Base-by-base conservation (phyloP, 2,113 vertebrate genomes). In the Gnathonemus longibarbis region DNA sequence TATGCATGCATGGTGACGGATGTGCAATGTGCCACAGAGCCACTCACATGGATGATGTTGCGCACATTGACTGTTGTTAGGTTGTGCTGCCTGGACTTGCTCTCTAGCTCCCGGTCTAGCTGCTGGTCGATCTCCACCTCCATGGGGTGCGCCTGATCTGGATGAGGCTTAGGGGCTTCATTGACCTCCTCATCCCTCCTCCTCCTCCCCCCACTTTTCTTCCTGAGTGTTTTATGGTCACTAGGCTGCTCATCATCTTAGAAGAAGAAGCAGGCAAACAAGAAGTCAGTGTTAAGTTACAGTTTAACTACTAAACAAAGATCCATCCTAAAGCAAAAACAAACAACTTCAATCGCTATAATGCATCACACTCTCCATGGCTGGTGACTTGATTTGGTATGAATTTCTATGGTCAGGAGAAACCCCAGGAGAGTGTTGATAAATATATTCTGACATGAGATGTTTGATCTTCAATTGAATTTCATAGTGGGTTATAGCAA, bases 21-120 rank as follows among this genome's bases (percentile, higher is more conserved):
- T 35, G 70, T 66, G 49, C 31, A 9, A 48, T 24, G 48, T 87
- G 85, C 5, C 45, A 48, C 46, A 35, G 85, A 87, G 49, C 5
- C 1, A 96, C 97, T 97, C 93, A 99, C 98, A 0, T 99, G 98
- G n/a, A 99, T 95, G 92, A 99, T 99, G 94, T 97, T 99, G 0
- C 97, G 93, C n/a, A 99, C 98, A 0, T 99, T 99, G 90, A 98
- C 97, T 0, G 97, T 97, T 0, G 98, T 99, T 92, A 99, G 94
- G 90, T 98, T 99, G 94, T 98, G 98, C 24, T 99, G 98, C 8
- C 97, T 97, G 19, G 98, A 99, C 48, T 98, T 97, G 0, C 96
- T 97, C 91, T 99, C 98, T 74, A 99, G 92, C 11, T 97, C 97
- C 3, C 97, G 95, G 90, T 99, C 98, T 0, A 99, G 95, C 89